phyloP scores from a whole-genome alignment of 2,113 vertebrate genomes.

The Hoplias malabaricus region DNA sequence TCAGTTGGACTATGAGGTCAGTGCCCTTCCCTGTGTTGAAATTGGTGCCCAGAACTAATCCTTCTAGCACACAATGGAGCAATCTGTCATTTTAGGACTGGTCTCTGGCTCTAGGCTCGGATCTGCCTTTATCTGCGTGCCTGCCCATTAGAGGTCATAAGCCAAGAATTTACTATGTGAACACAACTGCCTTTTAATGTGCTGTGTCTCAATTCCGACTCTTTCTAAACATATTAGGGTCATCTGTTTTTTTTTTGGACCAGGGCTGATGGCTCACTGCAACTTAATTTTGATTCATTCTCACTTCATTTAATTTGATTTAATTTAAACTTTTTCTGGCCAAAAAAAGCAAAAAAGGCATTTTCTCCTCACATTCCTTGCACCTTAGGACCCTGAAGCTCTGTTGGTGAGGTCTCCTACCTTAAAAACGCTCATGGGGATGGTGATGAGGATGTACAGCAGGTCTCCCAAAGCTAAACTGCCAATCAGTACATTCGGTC shows the following conservation, averaged over 20 bases:
- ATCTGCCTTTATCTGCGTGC: background rate
- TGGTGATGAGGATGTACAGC: conserved; percentile 87
- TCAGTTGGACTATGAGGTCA: background rate
- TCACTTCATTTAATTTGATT: background rate
- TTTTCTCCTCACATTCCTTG: background rate
- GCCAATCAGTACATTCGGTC: conserved; percentile 87
- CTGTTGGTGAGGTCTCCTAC: conserved; percentile 37
- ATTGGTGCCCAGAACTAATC: background rate
- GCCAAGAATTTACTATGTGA: conserved; percentile 13
- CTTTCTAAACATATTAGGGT: background rate
- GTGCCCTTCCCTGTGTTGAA: background rate
- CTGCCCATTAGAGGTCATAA: conserved; percentile 1
- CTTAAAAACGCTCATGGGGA: conserved; percentile 88
- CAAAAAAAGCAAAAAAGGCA: background rate
- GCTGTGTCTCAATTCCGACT: background rate
- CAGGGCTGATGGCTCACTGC: background rate
- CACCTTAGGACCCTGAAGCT: conserved; percentile 40
- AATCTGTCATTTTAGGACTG: conserved; percentile 13
- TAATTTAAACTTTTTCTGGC: background rate
- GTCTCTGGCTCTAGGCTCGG: background rate
- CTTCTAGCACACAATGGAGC: background rate
- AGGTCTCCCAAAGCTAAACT: conserved; percentile 88
- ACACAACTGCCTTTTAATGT: background rate
- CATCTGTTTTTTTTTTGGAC: background rate
- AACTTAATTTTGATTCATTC: background rate